Evolutionary conservation across 2,888 invertebrate species (phyloP), one percentile per base, ranked within the genome.

Genomic region (Hyppa rectilinea): DNA sequence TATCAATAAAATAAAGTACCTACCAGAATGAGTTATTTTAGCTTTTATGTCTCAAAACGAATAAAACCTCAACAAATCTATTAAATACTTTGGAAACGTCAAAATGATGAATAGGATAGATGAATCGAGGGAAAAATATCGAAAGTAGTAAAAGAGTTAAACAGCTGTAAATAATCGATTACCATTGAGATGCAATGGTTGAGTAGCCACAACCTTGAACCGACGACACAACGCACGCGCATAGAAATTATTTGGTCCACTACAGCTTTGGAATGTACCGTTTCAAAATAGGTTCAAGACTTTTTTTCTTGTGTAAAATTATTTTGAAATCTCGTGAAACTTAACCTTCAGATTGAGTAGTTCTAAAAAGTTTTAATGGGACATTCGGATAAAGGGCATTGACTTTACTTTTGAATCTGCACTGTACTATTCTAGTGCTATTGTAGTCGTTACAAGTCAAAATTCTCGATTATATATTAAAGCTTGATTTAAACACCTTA

Each of bases 131-230:
- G 60, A 61, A 52, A 47, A 9, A 47, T 29, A 55, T 61, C 29
- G 31, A 82, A 80, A 75, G 59, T 55, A 47, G 12, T 61, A 38
- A 62, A 61, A 71, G 43, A 61, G 40, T 60, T 36, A 56, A 52
- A 36, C 40, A 40, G 36, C 34, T 55, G 62, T 49, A 17, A 78
- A 38, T 56, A 53, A 67, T 64, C 12, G 43, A 70, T 71, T 61
- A 66, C 36, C n/a, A 58, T 74, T 60, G 78, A 84, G 85, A 83
- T 85, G 80, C 56, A 52, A 68, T 72, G 88, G 80, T 85, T 77
- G 87, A 88, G 82, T 89, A 78, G 69, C 20, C 53, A 50, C 75
- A 83, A 85, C 89, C 90, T 89, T 89, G 87, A 88, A 86, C 82
- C 59, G 78, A 49, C 71, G 72, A 70, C 62, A 82, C 80, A 74